phyloP scores from a whole-genome alignment of 1,140 invertebrate genomes.

The Anastrepha ludens region DNA sequence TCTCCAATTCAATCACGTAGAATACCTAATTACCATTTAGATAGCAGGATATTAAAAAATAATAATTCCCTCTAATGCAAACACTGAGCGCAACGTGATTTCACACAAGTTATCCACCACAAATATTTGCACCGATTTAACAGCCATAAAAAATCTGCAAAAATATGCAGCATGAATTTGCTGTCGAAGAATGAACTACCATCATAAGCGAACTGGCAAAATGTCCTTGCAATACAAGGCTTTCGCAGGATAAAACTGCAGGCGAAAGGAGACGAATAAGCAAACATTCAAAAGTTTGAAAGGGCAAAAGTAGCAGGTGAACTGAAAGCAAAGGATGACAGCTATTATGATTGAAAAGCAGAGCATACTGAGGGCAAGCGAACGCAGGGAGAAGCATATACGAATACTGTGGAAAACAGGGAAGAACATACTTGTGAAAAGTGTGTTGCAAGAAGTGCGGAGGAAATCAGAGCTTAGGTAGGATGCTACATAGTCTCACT shows the following conservation, averaged over 20 bases:
- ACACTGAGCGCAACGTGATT: conserved; percentile 1
- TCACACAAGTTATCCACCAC: conserved; percentile 35
- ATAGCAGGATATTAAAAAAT: neutral
- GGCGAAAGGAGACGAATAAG: neutral
- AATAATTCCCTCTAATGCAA: neutral
- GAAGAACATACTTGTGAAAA: neutral
- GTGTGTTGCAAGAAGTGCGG: neutral
- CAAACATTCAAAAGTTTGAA: neutral
- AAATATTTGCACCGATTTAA: conserved; percentile 30
- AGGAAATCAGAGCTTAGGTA: neutral
- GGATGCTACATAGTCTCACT: neutral
- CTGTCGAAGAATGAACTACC: neutral
- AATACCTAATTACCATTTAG: no score
- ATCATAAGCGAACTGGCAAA: neutral
- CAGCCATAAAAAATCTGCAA: neutral
- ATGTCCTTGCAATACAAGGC: neutral
- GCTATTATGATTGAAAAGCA: conserved; percentile 45
- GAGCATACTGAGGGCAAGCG: neutral
- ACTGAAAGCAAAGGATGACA: conserved; percentile 43
- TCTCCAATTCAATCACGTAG: no score
- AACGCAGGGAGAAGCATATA: neutral
- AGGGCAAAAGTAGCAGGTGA: conserved; percentile 26
- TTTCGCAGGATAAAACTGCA: neutral
- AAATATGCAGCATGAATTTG: neutral
- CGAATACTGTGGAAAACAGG: neutral